phyloP scores from a whole-genome alignment of 2,888 invertebrate genomes.

The Chrysodeixis includens region DNA sequence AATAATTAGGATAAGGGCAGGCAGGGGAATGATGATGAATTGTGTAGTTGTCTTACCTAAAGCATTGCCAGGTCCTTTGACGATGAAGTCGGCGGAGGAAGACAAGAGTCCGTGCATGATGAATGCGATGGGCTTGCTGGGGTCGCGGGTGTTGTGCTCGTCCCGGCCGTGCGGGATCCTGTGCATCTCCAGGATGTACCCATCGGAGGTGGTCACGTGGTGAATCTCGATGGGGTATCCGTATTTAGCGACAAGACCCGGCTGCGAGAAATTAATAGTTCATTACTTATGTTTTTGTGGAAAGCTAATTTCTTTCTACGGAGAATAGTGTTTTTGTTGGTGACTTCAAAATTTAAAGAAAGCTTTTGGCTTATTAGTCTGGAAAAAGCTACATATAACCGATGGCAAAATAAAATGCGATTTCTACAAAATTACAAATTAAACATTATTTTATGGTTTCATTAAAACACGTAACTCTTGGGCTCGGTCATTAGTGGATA shows the following conservation, averaged over 20 bases:
- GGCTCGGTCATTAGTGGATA: no score
- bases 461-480: no score
- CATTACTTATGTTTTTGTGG: not conserved
- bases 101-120: constrained; percentile 74
- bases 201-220: constrained; percentile 68
- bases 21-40: no score
- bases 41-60: constrained; percentile 65
- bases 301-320: no score
- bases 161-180: constrained; percentile 72
- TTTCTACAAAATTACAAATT: no score
- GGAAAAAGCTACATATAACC: no score
- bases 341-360: no score
- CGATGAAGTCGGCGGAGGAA: constrained; percentile 74
- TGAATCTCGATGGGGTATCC: constrained; percentile 74
- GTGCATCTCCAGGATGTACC: constrained; percentile 72
- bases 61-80: constrained; percentile 67
- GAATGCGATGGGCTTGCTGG: constrained; percentile 61
- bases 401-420: no score
- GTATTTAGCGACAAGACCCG: constrained; percentile 70
- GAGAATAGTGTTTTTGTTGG: no score
- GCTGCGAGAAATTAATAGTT: constrained; percentile 53
- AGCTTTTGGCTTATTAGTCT: no score
- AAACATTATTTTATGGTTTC: no score
- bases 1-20: no score
- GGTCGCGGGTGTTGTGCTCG: constrained; percentile 55